Evolutionary conservation across 2,797 vertebrate species (phyloP), one percentile per base, ranked within the genome.

Genomic region (Phataginus tricuspis): DNA sequence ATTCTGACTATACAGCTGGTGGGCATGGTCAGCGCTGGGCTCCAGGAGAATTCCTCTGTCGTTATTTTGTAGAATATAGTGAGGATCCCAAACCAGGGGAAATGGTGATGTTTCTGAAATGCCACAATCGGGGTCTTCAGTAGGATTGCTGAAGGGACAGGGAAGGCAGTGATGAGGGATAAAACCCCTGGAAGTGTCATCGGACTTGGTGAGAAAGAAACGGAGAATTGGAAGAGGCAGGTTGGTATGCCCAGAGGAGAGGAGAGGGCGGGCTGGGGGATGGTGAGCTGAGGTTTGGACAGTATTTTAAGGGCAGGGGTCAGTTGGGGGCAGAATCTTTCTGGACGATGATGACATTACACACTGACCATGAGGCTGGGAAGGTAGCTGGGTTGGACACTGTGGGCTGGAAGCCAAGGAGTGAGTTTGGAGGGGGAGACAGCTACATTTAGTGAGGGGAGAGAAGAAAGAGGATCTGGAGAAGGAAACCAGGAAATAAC

Each of bases 401-500:
- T 29, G 57, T 34, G 57, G 37, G 29, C 49, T 59, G 59, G 66
- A 92, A 63, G 64, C 59, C 68, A 45, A 34, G 31, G 77, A 61
- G 27, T 39, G 72, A 87, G 39, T 59, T 2, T 42, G 31, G 61
- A 87, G 75, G 39, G 63, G 42, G 63, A 63, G 61, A 63, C 19
- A 51, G 51, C 66, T 66, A 5, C 16, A 25, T 57, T 69, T 21
- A 49, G 49, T 80, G 71, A 64, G 27, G 2, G 18, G 1, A 25
- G 42, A 72, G 57, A 66, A 79, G 86, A 88, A 61, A 51, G 72
- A 74, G 59, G 92, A n/a, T 68, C 90, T 92, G 66, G 86, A 96
- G 93, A 88, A 80, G 66, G 95, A 93, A 89, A 94, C 83, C 61
- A 78, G 55, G 71, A 91, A 96, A 91, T 93, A 96, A 91, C 91